Percentiles rank a stretch among this genome's conserved stretches.
phyloP scores from a whole-genome alignment of 2,797 vertebrate species.

The Crocodylus rhombifer region DNA sequence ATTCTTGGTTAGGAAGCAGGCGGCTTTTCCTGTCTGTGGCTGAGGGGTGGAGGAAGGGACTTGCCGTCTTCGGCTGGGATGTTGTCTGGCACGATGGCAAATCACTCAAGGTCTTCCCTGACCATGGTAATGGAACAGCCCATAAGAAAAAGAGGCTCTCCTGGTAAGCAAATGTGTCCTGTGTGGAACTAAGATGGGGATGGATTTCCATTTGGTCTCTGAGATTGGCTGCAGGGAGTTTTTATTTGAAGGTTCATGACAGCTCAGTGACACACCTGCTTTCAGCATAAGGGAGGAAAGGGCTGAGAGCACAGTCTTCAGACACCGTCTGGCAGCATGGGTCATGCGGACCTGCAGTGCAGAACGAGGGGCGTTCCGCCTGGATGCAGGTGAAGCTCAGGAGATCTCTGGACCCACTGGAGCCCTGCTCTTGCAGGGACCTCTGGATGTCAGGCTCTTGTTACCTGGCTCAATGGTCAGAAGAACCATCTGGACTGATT shows the following conservation, averaged over 20 bases:
- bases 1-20: background rate
- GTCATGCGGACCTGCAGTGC: no score
- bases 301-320: background rate
- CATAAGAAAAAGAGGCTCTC: background rate
- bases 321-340: background rate
- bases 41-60: background rate
- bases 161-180: background rate
- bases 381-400: fast-evolving
- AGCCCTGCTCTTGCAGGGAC: background rate
- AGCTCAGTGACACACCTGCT: background rate
- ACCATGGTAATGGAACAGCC: background rate
- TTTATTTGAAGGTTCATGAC: background rate
- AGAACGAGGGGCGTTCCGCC: background rate
- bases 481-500: fast-evolving
- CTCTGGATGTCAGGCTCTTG: fast-evolving
- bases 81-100: background rate
- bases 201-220: background rate
- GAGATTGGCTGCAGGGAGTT: background rate
- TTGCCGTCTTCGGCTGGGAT: background rate
- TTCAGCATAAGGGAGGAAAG: background rate
- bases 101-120: no score
- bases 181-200: background rate
- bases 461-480: background rate
- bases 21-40: background rate
- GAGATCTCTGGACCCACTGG: fast-evolving